Percentiles rank a stretch among this genome's conserved stretches.
phyloP scores from a whole-genome alignment of 2,113 vertebrate species.

The Crypturellus undulatus region DNA sequence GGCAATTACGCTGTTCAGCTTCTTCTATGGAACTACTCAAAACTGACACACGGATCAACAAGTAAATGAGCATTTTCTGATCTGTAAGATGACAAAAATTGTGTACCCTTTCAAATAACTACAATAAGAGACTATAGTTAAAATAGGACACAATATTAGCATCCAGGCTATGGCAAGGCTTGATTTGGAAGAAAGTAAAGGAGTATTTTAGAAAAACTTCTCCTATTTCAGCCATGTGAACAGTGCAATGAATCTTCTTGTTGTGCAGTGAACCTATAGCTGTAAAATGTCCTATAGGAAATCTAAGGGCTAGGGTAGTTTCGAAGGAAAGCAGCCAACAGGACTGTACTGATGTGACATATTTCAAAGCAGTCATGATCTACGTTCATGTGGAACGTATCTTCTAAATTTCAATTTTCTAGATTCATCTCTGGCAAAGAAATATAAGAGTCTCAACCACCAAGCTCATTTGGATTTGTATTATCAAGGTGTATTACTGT shows the following conservation, averaged over 20 bases:
- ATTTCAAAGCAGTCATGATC: not conserved
- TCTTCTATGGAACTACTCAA: not conserved
- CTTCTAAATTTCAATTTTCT: not conserved
- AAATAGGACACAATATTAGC: not conserved
- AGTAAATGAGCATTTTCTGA: not conserved
- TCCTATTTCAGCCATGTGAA: not conserved
- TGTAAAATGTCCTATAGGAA: not conserved
- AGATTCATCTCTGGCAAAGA: not conserved
- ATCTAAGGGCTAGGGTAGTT: not conserved
- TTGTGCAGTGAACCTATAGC: not conserved
- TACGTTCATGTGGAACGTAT: not conserved
- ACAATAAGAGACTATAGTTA: not conserved
- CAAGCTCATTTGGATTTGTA: not conserved
- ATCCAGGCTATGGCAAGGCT: not conserved
- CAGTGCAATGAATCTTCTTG: not conserved
- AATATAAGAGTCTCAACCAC: not conserved
- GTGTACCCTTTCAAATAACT: not conserved
- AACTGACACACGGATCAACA: not conserved
- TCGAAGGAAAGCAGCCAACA: not conserved
- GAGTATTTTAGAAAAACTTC: not conserved
- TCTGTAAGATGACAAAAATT: not conserved
- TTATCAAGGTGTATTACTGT: not conserved
- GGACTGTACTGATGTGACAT: not conserved
- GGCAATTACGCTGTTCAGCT: not conserved
- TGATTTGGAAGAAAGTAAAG: not conserved